Percentiles rank a stretch among this genome's conserved stretches.
Conservation (phyloP, 2,797 vertebrate species). For the Diplodus sargus region DNA sequence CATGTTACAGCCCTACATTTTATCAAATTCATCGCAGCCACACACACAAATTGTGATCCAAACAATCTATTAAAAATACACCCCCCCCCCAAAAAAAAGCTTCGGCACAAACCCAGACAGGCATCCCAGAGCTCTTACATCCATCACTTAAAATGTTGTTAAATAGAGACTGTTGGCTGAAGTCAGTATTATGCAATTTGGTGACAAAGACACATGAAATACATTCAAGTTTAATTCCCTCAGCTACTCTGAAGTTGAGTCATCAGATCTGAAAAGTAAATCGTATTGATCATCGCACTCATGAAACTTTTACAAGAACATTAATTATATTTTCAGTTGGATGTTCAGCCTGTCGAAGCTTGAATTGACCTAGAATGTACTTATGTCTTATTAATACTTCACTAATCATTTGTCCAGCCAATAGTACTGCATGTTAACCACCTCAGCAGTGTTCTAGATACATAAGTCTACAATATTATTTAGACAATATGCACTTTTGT, state of each 20-base stretch:
- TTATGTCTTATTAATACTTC: not conserved
- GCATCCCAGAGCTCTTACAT: slow-evolving; percentile 38
- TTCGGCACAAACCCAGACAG: slow-evolving; percentile 29
- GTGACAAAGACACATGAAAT: slow-evolving; percentile 49
- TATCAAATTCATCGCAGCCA: slow-evolving; percentile 27
- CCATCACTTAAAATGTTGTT: slow-evolving; percentile 44
- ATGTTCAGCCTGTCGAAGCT: not conserved
- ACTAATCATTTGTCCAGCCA: too few relatives aligned
- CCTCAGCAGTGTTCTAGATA: not conserved
- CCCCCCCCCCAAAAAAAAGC: slow-evolving; percentile 10
- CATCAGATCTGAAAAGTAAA: slow-evolving; percentile 13
- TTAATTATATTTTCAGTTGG: not conserved
- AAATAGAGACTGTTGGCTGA: slow-evolving; percentile 39
- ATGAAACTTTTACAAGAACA: not conserved
- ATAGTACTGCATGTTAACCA: too few relatives aligned
- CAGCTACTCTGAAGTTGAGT: slow-evolving; percentile 22
- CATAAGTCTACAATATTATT: not conserved
- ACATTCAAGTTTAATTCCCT: slow-evolving; percentile 19
- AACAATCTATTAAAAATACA: slow-evolving; percentile 46
- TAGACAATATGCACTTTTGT: slow-evolving; percentile 5
- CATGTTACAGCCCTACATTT: slow-evolving; percentile 44
- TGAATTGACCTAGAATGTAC: not conserved
- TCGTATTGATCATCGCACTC: slow-evolving; percentile 12
- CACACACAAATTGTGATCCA: slow-evolving; percentile 15
- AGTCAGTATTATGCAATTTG: slow-evolving; percentile 51